phyloP scores from a whole-genome alignment of 2,888 invertebrate genomes.

The Drosophila cyrtoloma region DNA sequence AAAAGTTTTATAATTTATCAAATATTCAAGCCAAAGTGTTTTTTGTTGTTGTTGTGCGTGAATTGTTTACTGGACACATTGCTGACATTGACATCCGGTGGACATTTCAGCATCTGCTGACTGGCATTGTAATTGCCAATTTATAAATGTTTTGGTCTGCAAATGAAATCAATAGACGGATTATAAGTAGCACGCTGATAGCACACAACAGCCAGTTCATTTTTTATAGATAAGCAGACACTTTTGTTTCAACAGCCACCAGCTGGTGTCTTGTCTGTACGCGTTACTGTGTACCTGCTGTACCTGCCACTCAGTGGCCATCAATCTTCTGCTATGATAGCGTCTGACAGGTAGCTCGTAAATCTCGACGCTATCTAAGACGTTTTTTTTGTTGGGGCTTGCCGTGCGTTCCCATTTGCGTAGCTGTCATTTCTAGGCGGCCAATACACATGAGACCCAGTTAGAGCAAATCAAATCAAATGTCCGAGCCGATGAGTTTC shows the following conservation, averaged over 20 bases:
- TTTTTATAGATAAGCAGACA: conserved; percentile 68
- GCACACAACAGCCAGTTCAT: conserved; percentile 54
- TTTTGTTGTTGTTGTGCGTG: conserved; percentile 15
- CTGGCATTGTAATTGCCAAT: conserved; percentile 59
- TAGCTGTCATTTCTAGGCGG: conserved; percentile 66
- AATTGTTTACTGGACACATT: conserved; percentile 61
- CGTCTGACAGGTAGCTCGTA: conserved; percentile 75
- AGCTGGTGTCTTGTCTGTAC: conserved; percentile 24
- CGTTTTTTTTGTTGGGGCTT: conserved; percentile 43
- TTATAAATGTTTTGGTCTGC: conserved; percentile 44
- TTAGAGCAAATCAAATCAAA: conserved; percentile 58
- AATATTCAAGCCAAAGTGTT: conserved; percentile 48
- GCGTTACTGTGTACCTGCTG: conserved; percentile 17
- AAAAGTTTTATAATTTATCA: conserved; percentile 79
- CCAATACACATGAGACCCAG: conserved; percentile 69
- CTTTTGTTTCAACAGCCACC: conserved; percentile 43
- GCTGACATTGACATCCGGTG: conserved; percentile 58
- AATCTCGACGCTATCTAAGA: conserved; percentile 69
- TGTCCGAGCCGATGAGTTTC: conserved; percentile 46
- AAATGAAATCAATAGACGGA: conserved; percentile 52
- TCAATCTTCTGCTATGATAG: conserved; percentile 76
- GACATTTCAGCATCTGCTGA: conserved; percentile 34
- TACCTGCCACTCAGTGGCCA: conserved; percentile 64
- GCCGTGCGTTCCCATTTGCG: conserved; percentile 67
- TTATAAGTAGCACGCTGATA: conserved; percentile 51